Evolutionary conservation across 1,140 invertebrate genomes (phyloP), one percentile per base, ranked within the genome.

Genomic region (Hirudo medicinalis): DNA sequence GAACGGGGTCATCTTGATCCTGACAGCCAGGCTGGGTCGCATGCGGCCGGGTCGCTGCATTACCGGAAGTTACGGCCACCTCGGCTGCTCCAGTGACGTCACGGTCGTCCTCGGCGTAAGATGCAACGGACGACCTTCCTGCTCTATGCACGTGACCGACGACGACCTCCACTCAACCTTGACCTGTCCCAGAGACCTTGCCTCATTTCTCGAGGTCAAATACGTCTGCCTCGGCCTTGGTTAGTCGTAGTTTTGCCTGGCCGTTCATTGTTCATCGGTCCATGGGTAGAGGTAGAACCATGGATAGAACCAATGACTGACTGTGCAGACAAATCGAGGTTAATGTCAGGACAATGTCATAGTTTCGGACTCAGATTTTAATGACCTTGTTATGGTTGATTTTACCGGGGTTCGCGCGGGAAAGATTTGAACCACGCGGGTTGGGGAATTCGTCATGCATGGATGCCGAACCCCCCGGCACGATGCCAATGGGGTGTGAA

Each of bases 181-280:
- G 32, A 32, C 60, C 27, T 72, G 71, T 43, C 69, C 66, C 19
- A 32, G 27, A 40, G 71, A 72, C 22, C 63, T 72, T 5, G 63
- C 63, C 27, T 72, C 71, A 6, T 72, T 40, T 57, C 63, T 72
- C 25, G 71, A 72, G 66, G 71, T 57, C 19, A 49, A 72, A 40
- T 68, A 70, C 63, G 19, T 20, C 40, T 72, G 71, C 71, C 25
- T 68, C 17, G 25, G 5, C 0, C 63, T 32, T n/a, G 29, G 43
- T 69, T 40, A 69, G 29, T 69, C 36, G 20, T 17, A 1, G 4
- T 40, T 11, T 40, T 11, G 40, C 4, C 43, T 49, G 9, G 1
- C 11, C 43, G 43, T 49, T 49, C 43, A 17, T 49, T 11, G 15
- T 40, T 40, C 4, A 9, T 49, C 43, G 43, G 15, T 0, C 0